Conservation (phyloP, 2,113 vertebrate genomes). For the Triplophysa siluroides region DNA sequence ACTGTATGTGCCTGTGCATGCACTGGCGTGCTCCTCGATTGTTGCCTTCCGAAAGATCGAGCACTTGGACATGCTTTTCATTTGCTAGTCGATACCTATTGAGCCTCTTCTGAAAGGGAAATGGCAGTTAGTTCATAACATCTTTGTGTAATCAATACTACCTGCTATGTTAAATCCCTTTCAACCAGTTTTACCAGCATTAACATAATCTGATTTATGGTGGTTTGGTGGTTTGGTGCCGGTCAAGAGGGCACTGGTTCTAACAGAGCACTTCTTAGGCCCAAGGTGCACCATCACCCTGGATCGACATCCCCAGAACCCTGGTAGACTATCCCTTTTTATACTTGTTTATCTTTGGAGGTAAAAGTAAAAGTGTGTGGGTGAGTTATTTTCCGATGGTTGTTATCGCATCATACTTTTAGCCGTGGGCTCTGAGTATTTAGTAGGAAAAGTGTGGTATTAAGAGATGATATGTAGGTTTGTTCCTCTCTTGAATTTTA, state of each 20-base stretch:
- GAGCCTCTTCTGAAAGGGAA: constrained; percentile 75
- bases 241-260: too few relatives aligned
- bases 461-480: constrained; percentile 18
- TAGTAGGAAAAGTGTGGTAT: constrained; percentile 18
- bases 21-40: constrained; percentile 23
- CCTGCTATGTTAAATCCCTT: constrained; percentile 63
- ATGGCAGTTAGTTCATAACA: constrained; percentile 77
- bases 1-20: constrained; percentile 38
- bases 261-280: background rate
- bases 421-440: constrained; percentile 22
- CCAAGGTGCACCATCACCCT: background rate
- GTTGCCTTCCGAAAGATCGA: constrained; percentile 58
- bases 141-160: constrained; percentile 73
- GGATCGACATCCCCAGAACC: background rate
- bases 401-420: constrained; percentile 23
- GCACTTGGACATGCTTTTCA: constrained; percentile 70
- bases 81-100: constrained; percentile 75
- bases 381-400: constrained; percentile 5
- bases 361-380: background rate
- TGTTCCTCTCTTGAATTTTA: constrained; percentile 47
- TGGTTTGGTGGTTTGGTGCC: too few relatives aligned
- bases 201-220: too few relatives aligned
- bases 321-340: background rate
- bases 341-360: background rate
- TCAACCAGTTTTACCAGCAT: constrained; percentile 43